Base-by-base conservation (phyloP, 2,888 invertebrate species). In the Clistopyga incitator region DNA sequence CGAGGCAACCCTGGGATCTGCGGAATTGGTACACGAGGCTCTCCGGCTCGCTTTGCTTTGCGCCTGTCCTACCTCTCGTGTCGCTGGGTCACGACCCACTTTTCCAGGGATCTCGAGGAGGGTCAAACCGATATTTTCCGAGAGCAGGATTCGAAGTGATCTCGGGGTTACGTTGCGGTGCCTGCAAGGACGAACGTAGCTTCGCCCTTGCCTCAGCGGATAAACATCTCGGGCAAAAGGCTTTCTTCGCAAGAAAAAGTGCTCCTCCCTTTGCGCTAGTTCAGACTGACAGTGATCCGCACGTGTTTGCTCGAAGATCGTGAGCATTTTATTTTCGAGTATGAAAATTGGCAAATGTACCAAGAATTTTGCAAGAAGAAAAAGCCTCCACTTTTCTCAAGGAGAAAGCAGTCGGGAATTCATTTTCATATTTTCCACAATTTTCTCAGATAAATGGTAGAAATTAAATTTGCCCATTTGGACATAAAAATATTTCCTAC, bases 111-210 rank as follows among this genome's bases (percentile, higher is more conserved):
- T 74, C 71, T 56, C 84, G 47, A 81, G 56, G 42, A 52, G 78
- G 86, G 87, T 87, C 87, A 85, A 87, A 84, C 87, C 85, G 76
- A 86, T 87, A 85, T 82, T 84, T 80, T 67, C 77, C 80, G 29
- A 80, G 64, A 74, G 68, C 78, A 78, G 78, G 77, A 85, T 86
- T 84, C 86, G 59, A 86, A 82, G 79, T 80, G 83, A 87, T 80
- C 72, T 76, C 72, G 59, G 42, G 70, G 52, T 56, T 82, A 54
- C 20, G 50, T 38, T 50, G 56, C 61, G 61, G 70, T 23, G 23
- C 45, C 42, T 65, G 56, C 81, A 77, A 79, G 79, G 81, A 83
- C 83, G 65, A 67, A 79, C 23, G 56, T 38, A 45, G 42, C 59
- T 47, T 29, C 50, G 47, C 25, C 72, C 45, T 59, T n/a, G 61